These are phyloP conservation scores for Sarotherodon lohbergeri DNA, from an alignment of 2,113 vertebrate species.

Conservation along the genomic window DNA sequence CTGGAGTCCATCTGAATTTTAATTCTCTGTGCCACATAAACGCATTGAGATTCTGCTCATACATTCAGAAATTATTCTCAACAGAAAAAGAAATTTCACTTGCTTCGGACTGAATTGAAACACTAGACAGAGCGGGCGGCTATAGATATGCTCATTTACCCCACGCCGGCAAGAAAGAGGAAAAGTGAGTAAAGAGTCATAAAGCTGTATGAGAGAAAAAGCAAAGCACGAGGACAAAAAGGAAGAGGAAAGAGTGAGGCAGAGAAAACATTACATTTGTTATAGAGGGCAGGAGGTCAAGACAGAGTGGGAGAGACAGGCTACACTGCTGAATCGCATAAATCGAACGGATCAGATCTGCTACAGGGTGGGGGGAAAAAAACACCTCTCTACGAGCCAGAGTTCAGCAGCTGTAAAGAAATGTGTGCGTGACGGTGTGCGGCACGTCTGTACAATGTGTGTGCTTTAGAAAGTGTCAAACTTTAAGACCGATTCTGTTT, in stretches of 20 bases:
- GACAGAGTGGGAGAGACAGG: neutral
- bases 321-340: constrained; percentile 13
- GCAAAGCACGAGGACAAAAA: neutral
- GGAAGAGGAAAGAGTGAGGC: neutral
- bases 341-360: constrained; percentile 34
- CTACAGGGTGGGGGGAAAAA: neutral
- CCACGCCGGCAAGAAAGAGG: neutral
- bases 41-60: constrained; percentile 37
- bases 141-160: constrained; percentile 28
- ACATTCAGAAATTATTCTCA: constrained; percentile 37
- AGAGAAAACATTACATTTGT: constrained; percentile 3
- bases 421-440: neutral
- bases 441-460: neutral
- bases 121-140: constrained; percentile 12
- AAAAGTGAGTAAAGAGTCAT: neutral
- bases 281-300: constrained; percentile 1
- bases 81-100: neutral
- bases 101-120: neutral
- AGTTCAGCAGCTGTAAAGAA: neutral
- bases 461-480: neutral
- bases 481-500: neutral
- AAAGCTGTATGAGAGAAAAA: neutral
- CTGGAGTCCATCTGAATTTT: constrained; percentile 33
- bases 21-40: constrained; percentile 18
- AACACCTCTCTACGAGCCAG: neutral